phyloP scores from a whole-genome alignment of 2,888 invertebrate species.

The Hydropsyche betteni region DNA sequence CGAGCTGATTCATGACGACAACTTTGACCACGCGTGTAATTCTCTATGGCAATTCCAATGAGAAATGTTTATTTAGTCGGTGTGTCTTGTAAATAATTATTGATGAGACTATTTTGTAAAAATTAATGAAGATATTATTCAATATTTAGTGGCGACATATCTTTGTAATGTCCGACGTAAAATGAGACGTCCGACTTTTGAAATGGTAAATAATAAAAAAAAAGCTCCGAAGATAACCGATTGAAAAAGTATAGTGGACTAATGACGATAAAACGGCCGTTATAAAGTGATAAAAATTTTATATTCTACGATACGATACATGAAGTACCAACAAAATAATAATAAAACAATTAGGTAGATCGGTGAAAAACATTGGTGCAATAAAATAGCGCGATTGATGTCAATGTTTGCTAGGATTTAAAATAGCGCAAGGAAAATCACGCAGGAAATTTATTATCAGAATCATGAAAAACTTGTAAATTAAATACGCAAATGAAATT shows the following conservation, averaged over 20 bases:
- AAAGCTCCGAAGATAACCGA: constrained; percentile 21
- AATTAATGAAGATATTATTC: constrained; percentile 25
- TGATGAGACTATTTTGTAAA: constrained; percentile 16
- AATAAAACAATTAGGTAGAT: constrained; percentile 22
- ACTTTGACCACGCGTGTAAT: constrained; percentile 8
- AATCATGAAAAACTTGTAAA: too few species aligned
- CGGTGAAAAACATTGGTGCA: background rate
- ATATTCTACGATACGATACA: constrained; percentile 1
- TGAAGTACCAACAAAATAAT: constrained; percentile 33
- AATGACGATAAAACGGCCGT: constrained; percentile 36
- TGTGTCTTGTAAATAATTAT: constrained; percentile 23
- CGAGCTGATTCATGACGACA: constrained; percentile 17
- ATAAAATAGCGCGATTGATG: too few species aligned
- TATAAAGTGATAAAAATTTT: constrained; percentile 41
- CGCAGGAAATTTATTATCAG: too few species aligned
- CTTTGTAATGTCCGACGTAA: background rate
- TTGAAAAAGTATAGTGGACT: constrained; percentile 33
- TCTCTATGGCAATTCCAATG: background rate
- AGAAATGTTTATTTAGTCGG: constrained; percentile 10
- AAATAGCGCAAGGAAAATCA: too few species aligned
- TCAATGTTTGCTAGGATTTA: too few species aligned
- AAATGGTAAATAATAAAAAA: constrained; percentile 7
- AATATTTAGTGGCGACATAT: constrained; percentile 18
- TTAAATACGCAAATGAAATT: too few species aligned
- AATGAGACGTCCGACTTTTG: background rate